Conservation (phyloP, 2,888 invertebrate species). For the Pollenia angustigena region DNA sequence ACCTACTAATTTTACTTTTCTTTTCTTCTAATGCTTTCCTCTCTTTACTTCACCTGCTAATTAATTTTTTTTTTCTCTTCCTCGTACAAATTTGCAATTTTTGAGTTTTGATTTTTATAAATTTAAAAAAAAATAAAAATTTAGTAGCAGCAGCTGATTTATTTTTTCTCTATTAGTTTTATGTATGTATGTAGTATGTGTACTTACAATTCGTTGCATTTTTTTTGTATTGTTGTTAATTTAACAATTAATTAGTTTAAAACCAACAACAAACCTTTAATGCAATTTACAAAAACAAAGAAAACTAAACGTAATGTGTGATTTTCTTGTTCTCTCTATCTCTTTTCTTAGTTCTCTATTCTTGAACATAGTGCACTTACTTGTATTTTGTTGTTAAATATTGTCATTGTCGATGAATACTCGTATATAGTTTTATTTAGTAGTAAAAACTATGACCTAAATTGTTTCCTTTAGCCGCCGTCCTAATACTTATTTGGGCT, state of each 20-base stretch:
- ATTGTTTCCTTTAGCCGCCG: slow-evolving; percentile 32
- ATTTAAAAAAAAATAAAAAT: not conserved
- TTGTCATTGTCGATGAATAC: slow-evolving; percentile 26
- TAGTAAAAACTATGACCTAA: slow-evolving; percentile 55
- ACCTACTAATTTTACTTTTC: slow-evolving; percentile 58
- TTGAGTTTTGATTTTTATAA: slow-evolving; percentile 37
- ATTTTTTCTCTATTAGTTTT: slow-evolving; percentile 2
- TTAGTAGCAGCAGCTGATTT: slow-evolving; percentile 61
- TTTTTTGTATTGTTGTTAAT: slow-evolving; percentile 38
- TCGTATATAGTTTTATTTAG: slow-evolving; percentile 10
- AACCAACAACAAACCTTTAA: not conserved
- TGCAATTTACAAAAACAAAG: slow-evolving; percentile 2
- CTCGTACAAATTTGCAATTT: slow-evolving; percentile 17
- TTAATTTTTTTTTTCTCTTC: slow-evolving; percentile 22
- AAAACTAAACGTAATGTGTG: not conserved
- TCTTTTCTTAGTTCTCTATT: slow-evolving; percentile 3
- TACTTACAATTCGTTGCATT: slow-evolving; percentile 9
- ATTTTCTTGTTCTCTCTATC: not conserved
- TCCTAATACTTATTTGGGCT: slow-evolving; percentile 13
- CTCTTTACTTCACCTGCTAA: slow-evolving; percentile 50
- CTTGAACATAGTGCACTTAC: slow-evolving; percentile 6
- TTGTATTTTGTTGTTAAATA: slow-evolving; percentile 21
- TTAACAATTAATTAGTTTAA: not conserved
- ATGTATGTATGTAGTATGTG: no score
- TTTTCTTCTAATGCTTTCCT: slow-evolving; percentile 36